These are phyloP conservation scores for Phalacrocorax aristotelis DNA, from an alignment of 2,113 vertebrate species.

Conservation along the genomic window DNA sequence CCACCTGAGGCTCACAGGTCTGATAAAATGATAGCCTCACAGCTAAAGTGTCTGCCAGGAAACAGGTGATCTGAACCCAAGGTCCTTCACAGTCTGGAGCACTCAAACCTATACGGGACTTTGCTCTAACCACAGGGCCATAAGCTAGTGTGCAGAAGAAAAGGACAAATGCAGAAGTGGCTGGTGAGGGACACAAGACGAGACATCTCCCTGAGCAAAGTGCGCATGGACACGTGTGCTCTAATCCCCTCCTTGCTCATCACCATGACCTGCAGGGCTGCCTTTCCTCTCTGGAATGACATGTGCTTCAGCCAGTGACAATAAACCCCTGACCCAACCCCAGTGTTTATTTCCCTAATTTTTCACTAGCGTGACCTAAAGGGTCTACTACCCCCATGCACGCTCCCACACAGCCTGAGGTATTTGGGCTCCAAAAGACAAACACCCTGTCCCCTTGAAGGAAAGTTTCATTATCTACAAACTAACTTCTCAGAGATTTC, in stretches of 20 bases:
- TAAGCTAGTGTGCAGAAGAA: background rate
- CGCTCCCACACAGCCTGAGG: background rate
- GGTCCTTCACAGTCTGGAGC: background rate
- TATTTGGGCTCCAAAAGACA: background rate
- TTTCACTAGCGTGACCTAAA: background rate
- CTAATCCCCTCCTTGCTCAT: background rate
- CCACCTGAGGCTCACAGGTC: rapidly evolving
- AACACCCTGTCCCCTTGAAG: background rate
- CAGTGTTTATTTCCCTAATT: background rate
- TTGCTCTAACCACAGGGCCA: background rate
- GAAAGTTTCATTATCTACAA: background rate
- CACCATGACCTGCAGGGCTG: background rate
- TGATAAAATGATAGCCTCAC: background rate
- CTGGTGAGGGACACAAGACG: background rate
- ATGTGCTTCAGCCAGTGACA: background rate
- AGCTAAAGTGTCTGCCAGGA: background rate
- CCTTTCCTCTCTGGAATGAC: background rate
- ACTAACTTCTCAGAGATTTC: background rate
- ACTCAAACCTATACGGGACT: background rate
- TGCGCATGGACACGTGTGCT: background rate
- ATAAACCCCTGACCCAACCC: background rate
- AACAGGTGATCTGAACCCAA: background rate
- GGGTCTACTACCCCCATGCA: background rate
- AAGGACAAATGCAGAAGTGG: background rate
- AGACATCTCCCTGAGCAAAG: background rate